Conservation (phyloP, 1,140 invertebrate genomes). For the Ostrea denselamellosa region DNA sequence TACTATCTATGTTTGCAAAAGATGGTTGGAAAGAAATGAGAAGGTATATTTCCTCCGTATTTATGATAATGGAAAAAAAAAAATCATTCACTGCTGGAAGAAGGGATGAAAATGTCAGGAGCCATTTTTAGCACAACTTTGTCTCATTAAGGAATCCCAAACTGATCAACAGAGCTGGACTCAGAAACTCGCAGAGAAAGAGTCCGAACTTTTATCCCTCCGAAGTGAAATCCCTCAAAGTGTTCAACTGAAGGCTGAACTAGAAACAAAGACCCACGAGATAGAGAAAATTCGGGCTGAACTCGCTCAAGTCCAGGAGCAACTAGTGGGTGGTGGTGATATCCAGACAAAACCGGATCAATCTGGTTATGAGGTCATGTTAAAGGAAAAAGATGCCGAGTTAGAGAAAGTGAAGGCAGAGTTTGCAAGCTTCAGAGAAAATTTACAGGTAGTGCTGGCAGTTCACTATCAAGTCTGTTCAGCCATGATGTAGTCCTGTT, state of each 20-base stretch:
- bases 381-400: conserved; percentile 51
- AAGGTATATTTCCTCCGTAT: background rate
- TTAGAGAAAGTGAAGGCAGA: conserved; percentile 47
- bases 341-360: conserved; percentile 55
- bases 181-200: conserved; percentile 53
- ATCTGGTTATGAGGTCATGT: conserved; percentile 51
- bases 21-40: background rate
- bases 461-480: background rate
- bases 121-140: background rate
- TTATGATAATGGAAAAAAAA: background rate
- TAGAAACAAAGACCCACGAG: conserved; percentile 39
- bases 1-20: no score
- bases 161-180: background rate
- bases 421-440: conserved; percentile 44
- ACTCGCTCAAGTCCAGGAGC: conserved; percentile 50
- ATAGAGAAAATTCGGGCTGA: conserved; percentile 49
- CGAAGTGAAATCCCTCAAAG: background rate
- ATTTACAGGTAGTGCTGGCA: conserved; percentile 13
- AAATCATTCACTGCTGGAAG: background rate
- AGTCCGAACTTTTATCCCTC: conserved; percentile 45
- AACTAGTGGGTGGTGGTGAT: conserved; percentile 52
- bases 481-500: background rate
- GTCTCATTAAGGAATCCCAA: conserved; percentile 9
- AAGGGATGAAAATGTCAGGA: background rate
- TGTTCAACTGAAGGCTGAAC: conserved; percentile 16